Conservation (phyloP, 2,113 vertebrate species). For the Galbula dea region DNA sequence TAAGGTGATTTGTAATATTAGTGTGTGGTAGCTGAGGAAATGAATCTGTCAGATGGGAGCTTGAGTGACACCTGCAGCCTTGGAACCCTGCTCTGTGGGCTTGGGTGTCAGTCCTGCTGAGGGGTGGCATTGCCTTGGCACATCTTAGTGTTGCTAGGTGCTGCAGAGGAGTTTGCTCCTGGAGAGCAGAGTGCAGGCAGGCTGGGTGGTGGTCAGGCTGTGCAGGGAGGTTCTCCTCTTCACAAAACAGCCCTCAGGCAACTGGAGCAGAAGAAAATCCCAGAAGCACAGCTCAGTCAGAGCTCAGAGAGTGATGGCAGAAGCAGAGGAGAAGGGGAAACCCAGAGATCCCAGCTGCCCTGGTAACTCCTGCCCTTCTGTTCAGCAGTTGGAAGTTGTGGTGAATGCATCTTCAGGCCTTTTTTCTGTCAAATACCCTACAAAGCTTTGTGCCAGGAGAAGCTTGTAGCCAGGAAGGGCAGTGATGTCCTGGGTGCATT, state of each 20-base stretch:
- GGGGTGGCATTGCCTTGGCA: neutral
- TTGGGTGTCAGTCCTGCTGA: neutral
- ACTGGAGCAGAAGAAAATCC: neutral
- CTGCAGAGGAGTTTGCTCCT: neutral
- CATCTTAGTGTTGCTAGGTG: accelerated
- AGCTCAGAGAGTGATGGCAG: neutral
- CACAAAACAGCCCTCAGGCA: neutral
- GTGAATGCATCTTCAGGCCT: neutral
- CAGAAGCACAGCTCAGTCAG: neutral
- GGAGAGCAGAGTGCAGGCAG: neutral
- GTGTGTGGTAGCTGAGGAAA: neutral
- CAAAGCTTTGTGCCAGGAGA: neutral
- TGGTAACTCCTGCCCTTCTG: neutral
- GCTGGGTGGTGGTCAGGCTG: neutral
- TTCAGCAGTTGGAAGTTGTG: neutral
- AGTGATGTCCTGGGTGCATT: no score
- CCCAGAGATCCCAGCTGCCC: neutral
- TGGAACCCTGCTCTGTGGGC: neutral
- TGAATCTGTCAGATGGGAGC: neutral
- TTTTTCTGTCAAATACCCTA: neutral
- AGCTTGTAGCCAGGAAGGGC: neutral
- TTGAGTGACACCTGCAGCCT: neutral
- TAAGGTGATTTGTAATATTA: neutral
- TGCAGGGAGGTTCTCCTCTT: neutral
- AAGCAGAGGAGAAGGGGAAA: neutral